These are phyloP conservation scores for Helleia helle DNA, from an alignment of 2,888 invertebrate species.

Conservation along the genomic window DNA sequence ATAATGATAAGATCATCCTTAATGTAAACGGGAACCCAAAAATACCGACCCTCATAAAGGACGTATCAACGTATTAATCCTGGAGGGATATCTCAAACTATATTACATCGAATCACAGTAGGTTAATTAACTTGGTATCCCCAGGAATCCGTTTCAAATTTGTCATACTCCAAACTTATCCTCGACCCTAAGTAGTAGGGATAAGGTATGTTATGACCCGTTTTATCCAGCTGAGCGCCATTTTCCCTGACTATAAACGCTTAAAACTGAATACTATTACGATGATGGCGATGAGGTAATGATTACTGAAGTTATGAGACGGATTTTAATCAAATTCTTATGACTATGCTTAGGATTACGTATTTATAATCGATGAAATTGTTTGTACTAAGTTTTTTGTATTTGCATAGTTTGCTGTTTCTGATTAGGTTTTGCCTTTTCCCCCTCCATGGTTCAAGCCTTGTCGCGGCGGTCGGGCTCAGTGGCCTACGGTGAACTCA, in stretches of 20 bases:
- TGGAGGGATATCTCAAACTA: constrained; percentile 25
- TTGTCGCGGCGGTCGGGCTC: too few species aligned
- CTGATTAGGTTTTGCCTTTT: too few species aligned
- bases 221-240: constrained; percentile 5
- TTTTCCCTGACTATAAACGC: neutral
- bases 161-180: constrained; percentile 12
- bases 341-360: too few species aligned
- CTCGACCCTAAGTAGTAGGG: constrained; percentile 10
- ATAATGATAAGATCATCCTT: neutral
- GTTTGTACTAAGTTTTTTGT: too few species aligned
- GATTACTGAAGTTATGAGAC: neutral
- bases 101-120: constrained; percentile 26
- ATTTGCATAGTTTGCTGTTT: too few species aligned
- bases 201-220: constrained; percentile 16
- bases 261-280: neutral
- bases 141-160: constrained; percentile 25
- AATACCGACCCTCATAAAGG: constrained; percentile 21
- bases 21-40: constrained; percentile 12
- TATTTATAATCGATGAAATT: too few species aligned
- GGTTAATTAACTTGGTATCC: constrained; percentile 35
- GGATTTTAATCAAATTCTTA: neutral
- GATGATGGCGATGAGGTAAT: constrained; percentile 5
- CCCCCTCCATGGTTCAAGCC: too few species aligned
- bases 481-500: too few species aligned
- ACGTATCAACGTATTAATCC: constrained; percentile 22